These are phyloP conservation scores for Agrotis puta DNA, from an alignment of 2,888 invertebrate species.

Conservation along the genomic window DNA sequence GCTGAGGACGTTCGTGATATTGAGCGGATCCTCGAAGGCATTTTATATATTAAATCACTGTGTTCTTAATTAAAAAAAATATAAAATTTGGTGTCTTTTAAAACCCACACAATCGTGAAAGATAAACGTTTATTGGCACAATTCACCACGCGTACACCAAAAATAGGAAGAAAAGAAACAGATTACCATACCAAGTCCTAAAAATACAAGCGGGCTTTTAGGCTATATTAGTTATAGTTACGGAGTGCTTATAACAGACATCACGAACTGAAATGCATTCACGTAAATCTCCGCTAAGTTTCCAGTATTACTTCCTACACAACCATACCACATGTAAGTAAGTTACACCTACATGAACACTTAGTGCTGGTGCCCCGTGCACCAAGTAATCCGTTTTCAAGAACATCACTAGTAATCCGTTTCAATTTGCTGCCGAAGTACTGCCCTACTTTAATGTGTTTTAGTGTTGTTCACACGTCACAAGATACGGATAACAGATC, in stretches of 20 bases:
- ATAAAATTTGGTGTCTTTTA: too few relatives aligned
- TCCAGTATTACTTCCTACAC: neutral
- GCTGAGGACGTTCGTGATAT: constrained; percentile 14
- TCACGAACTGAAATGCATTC: neutral
- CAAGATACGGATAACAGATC: neutral
- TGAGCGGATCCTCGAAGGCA: neutral
- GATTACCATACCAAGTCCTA: neutral
- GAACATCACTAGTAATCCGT: constrained; percentile 46
- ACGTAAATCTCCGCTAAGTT: neutral
- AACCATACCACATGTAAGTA: constrained; percentile 3
- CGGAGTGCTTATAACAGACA: neutral
- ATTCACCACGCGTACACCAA: too few relatives aligned
- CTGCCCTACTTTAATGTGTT: constrained; percentile 18
- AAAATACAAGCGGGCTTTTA: neutral
- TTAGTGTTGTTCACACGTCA: constrained; percentile 6
- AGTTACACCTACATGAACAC: constrained; percentile 27
- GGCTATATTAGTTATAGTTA: neutral
- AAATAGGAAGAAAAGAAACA: neutral
- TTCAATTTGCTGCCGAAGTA: constrained; percentile 38
- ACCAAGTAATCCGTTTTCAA: constrained; percentile 40
- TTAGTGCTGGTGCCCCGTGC: constrained; percentile 8
- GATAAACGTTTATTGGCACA: too few relatives aligned
- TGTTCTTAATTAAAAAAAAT: too few relatives aligned
- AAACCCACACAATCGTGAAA: too few relatives aligned
- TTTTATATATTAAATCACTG: neutral